Evolutionary conservation across 1,140 invertebrate species (phyloP).

Genomic region (Cotesia vestalis): DNA sequence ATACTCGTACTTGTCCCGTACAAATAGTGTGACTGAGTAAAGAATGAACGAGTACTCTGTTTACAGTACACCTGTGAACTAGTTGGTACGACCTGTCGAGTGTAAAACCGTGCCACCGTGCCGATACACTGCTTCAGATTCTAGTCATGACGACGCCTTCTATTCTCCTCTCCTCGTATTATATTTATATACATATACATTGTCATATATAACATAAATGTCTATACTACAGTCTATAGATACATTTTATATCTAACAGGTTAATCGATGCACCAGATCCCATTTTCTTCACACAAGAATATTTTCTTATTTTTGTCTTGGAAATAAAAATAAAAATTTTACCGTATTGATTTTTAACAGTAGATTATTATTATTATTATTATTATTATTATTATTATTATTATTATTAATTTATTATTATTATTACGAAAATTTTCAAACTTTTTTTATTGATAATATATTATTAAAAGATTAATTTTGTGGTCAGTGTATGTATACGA

Average conservation of each 20-base stretch:
- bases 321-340: background rate
- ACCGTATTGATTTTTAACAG: too few relatives aligned
- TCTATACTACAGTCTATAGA: too few relatives aligned
- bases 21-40: background rate
- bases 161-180: background rate
- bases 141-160: constrained; percentile 23
- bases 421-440: too few relatives aligned
- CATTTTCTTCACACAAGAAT: background rate
- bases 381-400: too few relatives aligned
- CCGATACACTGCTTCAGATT: constrained; percentile 11
- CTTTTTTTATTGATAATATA: too few relatives aligned
- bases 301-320: background rate
- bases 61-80: constrained; percentile 17
- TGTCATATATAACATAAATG: too few relatives aligned
- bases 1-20: background rate
- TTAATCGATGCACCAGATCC: constrained; percentile 28
- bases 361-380: too few relatives aligned
- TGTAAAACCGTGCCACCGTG: constrained; percentile 22
- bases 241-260: background rate
- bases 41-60: constrained; percentile 1
- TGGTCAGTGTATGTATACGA: too few relatives aligned
- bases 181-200: background rate
- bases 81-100: constrained; percentile 8
- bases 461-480: too few relatives aligned
- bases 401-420: too few relatives aligned